A percentile compares a stretch with the other conserved stretches of the same genome.
These are phyloP conservation scores for Spinus olivaceus DNA, from an alignment of 2,797 vertebrate species.

Conservation along the genomic window DNA sequence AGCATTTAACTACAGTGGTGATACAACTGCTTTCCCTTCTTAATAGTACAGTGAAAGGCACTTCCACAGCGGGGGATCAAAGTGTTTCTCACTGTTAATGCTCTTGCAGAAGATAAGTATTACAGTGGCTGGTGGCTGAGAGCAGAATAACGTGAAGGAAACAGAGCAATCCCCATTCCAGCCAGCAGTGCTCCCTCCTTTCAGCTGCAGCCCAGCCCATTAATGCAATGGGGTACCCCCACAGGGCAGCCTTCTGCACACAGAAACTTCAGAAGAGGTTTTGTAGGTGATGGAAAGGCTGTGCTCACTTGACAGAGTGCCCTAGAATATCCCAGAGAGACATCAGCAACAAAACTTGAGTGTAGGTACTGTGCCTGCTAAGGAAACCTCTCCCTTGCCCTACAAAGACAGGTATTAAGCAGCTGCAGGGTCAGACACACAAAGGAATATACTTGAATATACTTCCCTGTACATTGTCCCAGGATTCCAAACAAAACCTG, in stretches of 20 bases:
- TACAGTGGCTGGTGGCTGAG: not conserved
- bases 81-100: not conserved
- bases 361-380: not conserved
- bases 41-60: not conserved
- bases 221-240: rapidly evolving
- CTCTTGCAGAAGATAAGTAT: not conserved
- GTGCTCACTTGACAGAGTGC: not conserved
- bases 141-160: not conserved
- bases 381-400: not conserved
- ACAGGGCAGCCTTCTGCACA: rapidly evolving
- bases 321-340: not conserved
- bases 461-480: rapidly evolving
- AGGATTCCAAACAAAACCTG: not conserved
- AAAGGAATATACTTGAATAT: rapidly evolving
- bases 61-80: not conserved
- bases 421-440: not conserved
- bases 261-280: not conserved
- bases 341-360: not conserved
- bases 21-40: not conserved
- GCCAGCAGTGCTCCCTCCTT: not conserved
- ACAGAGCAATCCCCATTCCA: not conserved
- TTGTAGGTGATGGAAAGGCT: not conserved
- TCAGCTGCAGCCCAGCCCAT: not conserved
- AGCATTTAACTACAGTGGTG: not conserved
- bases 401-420: not conserved